These are phyloP conservation scores for Philopedon plagiatum DNA, from an alignment of 2,888 invertebrate genomes.

Conservation along the genomic window DNA sequence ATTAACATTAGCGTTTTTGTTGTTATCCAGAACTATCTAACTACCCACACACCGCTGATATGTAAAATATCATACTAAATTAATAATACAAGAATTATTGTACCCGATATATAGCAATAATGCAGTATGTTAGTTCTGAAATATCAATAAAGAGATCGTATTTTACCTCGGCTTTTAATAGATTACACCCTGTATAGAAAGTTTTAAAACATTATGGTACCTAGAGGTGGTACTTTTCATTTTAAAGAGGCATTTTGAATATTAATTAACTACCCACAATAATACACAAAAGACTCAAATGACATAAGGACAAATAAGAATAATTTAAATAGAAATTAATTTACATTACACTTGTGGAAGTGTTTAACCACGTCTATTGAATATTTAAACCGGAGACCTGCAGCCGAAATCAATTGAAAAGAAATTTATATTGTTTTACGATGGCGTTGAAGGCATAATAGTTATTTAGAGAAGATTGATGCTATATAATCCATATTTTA, in stretches of 20 bases:
- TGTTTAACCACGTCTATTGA: constrained; percentile 8
- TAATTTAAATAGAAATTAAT: constrained; percentile 36
- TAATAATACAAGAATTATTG: no score
- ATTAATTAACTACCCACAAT: constrained; percentile 44
- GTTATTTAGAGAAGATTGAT: not conserved
- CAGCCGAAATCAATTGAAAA: not conserved
- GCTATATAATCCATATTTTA: not conserved
- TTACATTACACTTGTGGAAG: constrained; percentile 40
- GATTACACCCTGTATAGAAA: constrained; percentile 18
- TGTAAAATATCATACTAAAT: no score
- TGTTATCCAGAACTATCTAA: no score
- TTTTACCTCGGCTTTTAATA: no score
- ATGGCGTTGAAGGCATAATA: no score
- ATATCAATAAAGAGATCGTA: no score
- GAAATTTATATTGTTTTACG: constrained; percentile 16
- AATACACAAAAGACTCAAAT: constrained; percentile 23
- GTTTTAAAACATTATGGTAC: constrained; percentile 3
- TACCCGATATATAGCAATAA: no score
- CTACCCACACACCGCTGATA: no score
- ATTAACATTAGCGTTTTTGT: no score
- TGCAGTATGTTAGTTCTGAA: no score
- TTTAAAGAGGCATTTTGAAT: constrained; percentile 44
- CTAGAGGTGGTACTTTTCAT: constrained; percentile 38
- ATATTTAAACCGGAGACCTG: constrained; percentile 8
- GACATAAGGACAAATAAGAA: constrained; percentile 33